Base-by-base conservation (phyloP, 2,888 invertebrate species). In the Nomada fabriciana region DNA sequence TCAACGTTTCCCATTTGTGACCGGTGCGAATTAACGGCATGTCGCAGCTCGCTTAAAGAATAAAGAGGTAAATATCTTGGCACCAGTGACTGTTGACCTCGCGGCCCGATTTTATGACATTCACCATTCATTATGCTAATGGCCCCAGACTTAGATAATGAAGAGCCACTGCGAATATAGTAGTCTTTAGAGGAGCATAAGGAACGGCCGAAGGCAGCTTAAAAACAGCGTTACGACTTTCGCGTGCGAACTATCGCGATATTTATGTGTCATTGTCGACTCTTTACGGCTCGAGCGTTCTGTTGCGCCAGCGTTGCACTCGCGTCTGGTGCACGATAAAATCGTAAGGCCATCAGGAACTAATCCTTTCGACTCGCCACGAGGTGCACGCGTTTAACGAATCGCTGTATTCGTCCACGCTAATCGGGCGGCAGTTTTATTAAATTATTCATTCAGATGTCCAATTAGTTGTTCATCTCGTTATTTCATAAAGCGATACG, bases 91-190 rank as follows among this genome's bases (percentile, higher is more conserved):
- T 47, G 80, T 83, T 80, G 71, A 87, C 76, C 77, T 63, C 65
- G 64, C 73, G 75, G 73, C 25, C 76, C 42, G 81, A 77, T 82
- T 86, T 85, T 83, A 82, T 63, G 70, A 76, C 74, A 65, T 76
- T 67, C 64, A 9, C 76, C 71, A 53, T 75, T 80, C 73, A 59
- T 86, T 85, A 85, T 70, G 60, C 78, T 74, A 73, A 76, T 63
- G 77, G 42, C 53, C 29, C n/a, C 23, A 15, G 57, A 20, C 47
- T 76, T 57, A 72, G 65, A 84, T 84, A 84, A 80, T 76, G 67
- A 80, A 80, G 60, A 82, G 76, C 61, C 83, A 53, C 69, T 53
- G 60, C 15, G 29, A 53, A 47, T 59, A 69, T 75, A 70, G 50
- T 43, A 29, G 64, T 53, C 18, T n/a, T 25, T 50, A n/a, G n/a